Evolutionary conservation across 2,113 vertebrate genomes (phyloP), one percentile per base, ranked within the genome.

Genomic region (Glaucomys volans): DNA sequence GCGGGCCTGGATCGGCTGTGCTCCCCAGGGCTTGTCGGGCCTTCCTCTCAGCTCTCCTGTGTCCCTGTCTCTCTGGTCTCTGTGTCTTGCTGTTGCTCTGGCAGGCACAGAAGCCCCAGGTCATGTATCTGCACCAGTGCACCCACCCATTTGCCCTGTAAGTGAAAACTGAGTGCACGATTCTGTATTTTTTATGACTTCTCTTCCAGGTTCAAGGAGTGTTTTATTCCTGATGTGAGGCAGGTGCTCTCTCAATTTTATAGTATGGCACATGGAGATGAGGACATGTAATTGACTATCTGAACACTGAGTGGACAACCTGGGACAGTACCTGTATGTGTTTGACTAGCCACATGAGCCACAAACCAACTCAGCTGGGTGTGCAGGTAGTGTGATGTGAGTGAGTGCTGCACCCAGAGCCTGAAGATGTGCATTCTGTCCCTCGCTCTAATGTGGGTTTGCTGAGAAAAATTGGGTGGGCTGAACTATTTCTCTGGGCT

Each of bases 141-240:
- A 13, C 71, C 81, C 50, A 64, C 96, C 75, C 54, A 62, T 76
- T 95, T 95, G 81, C 84, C 59, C 35, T 4, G 28, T 87, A 92
- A 95, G 62, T 72, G 80, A 97, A 89, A 95, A 44, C 72, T 86
- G 76, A 62, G 18, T 52, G 57, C 64, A 87, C 20, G 59, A 35
- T 97, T 92, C 84, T 95, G 50, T 80, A 59, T 93, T 91, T 93
- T 97, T 97, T 91, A 91, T 57, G 83, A 37, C 35, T 87, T 89
- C 79, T 82, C 35, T 79, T 64, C 82, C 37, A 67, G n/a, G 59
- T 92, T 52, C 30, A 74, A 54, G 86, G 93, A 95, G 9, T 71
- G 59, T 62, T 95, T 93, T 81, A 89, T 93, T 91, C 37, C 22
- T 71, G 47, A 59, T 90, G 62, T 91, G 71, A 95, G 75, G 35